A percentile compares a stretch with the other conserved stretches of the same genome.
Conservation (phyloP, 2,888 invertebrate genomes). For the Altica lythri region DNA sequence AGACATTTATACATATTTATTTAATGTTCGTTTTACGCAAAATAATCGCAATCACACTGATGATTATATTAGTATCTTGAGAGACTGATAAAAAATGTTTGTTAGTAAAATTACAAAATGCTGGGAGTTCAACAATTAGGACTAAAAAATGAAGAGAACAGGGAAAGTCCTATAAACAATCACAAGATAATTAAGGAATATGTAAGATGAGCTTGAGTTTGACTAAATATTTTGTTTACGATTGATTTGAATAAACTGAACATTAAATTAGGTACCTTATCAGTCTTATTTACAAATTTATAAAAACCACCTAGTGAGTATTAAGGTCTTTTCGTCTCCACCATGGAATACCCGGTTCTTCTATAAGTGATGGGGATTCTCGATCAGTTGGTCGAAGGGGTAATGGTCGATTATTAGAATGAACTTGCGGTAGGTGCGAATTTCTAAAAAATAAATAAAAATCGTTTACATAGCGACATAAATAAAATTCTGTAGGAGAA, state of each 20-base stretch:
- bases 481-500: too few relatives aligned
- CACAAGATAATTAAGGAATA: too few relatives aligned
- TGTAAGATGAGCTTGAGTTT: too few relatives aligned
- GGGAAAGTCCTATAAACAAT: too few relatives aligned
- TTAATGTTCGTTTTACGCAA: slow-evolving; percentile 11
- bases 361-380: slow-evolving; percentile 35
- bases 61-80: too few relatives aligned
- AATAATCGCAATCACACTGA: too few relatives aligned
- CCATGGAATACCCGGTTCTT: slow-evolving; percentile 58
- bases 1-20: slow-evolving; percentile 8
- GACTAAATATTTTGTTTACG: too few relatives aligned
- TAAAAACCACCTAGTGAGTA: slow-evolving; percentile 29
- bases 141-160: too few relatives aligned
- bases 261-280: slow-evolving; percentile 1
- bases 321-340: slow-evolving; percentile 55
- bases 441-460: slow-evolving; percentile 37
- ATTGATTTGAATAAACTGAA: slow-evolving; percentile 5
- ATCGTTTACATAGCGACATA: too few relatives aligned
- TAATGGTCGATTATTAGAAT: slow-evolving; percentile 32
- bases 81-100: too few relatives aligned
- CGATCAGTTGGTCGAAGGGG: slow-evolving; percentile 36
- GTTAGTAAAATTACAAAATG: too few relatives aligned
- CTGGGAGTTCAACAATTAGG: too few relatives aligned
- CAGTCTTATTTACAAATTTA: slow-evolving; percentile 14
- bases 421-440: slow-evolving; percentile 40